Conservation (phyloP, 2,888 invertebrate species). For the Hymenopus coronatus region DNA sequence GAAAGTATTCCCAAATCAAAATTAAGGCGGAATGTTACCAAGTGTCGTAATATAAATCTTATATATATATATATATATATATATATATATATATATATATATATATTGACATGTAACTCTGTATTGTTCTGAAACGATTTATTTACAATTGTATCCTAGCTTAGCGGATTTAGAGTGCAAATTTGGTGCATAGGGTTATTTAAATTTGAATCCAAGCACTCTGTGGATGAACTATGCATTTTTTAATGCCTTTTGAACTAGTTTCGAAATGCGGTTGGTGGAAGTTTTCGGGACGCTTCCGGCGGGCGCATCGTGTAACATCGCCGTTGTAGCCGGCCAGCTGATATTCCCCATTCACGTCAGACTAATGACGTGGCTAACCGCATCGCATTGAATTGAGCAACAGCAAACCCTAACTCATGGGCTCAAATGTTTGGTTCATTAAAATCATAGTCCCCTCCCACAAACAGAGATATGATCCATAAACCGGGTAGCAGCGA, state of each 20-base stretch:
- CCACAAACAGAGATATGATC: background rate
- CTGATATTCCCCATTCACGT: background rate
- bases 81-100: too few species aligned
- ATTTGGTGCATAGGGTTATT: too few species aligned
- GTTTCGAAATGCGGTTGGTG: background rate
- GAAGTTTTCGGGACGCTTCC: background rate
- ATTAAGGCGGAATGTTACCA: too few species aligned
- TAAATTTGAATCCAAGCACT: too few species aligned
- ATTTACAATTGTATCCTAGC: too few species aligned
- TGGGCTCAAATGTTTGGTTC: slow-evolving; percentile 17
- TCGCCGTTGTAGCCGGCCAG: background rate
- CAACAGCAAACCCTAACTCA: background rate
- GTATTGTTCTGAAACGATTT: too few species aligned
- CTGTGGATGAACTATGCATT: background rate
- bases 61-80: too few species aligned
- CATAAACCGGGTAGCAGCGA: background rate
- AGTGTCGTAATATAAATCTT: too few species aligned
- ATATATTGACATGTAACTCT: too few species aligned
- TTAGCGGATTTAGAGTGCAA: too few species aligned
- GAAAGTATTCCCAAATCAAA: too few species aligned
- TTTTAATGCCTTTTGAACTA: background rate
- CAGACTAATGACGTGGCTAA: slow-evolving; percentile 14
- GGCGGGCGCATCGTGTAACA: background rate
- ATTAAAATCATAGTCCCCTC: slow-evolving; percentile 14
- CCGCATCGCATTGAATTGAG: slow-evolving; percentile 16